Base-by-base conservation (phyloP, 2,888 invertebrate species). In the Platycheirus albimanus region DNA sequence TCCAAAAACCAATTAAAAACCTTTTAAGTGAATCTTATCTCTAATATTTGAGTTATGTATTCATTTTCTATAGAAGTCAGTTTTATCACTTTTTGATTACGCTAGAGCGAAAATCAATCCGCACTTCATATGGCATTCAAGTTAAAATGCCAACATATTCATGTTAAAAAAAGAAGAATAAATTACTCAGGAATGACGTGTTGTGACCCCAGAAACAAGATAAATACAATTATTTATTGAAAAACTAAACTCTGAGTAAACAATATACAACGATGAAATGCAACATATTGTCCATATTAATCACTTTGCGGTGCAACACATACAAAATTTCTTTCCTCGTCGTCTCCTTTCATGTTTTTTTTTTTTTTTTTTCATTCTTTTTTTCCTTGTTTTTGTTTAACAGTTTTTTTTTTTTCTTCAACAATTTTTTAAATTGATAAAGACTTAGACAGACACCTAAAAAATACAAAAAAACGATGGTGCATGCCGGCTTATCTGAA, bases 221-320 rank as follows among this genome's bases (percentile, higher is more conserved):
- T 41, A 58, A 58, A 58, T 41, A 4, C 24, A 24, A 58, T 24
- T 20, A 58, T 58, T 58, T 58, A 58, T 41, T 58, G 41, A 58
- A 28, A 28, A 5, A 19, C 7, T 1, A 43, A 58, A 78, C 36
- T 51, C 24, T 43, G 11, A 41, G 54, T 15, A 45, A 43, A 5
- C 41, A 0, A 17, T 41, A 6, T n/a, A 10, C 6, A 19, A 24
- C 30, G 8, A 36, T 36, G 54, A 47, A 74, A 79, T 54, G 74
- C 66, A 67, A 74, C 79, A 74, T 74, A 79, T 74, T 74, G 67
- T 61, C 74, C 79, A 79, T 74, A 54, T 74, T 80, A 80, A 75
- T 80, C 79, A 69, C 69, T 56, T 30, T 52, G 20, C 58, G 41
- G 41, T 58, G 15, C 41, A 58, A 15, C 38, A 41, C 13, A 24